Evolutionary conservation across 2,888 invertebrate species (phyloP), one percentile per base, ranked within the genome.

Genomic region (Leptinotarsa juncta): DNA sequence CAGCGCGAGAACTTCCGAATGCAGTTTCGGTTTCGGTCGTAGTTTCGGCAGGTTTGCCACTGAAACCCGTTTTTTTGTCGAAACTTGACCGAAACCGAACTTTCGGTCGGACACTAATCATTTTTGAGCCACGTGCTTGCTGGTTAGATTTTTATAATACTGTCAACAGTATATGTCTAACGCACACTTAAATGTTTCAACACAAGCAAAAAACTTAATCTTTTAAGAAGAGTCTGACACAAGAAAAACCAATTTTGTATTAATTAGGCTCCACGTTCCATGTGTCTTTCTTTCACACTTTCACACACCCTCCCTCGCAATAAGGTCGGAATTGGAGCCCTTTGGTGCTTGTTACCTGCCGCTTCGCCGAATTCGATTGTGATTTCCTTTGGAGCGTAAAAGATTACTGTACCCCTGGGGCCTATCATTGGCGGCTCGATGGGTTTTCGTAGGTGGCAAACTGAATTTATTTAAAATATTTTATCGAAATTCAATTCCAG

Each of bases 381-480:
- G 42, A 57, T 62, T 62, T 42, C 62, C 62, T 62, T 62, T 18
- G 42, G 62, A 42, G 42, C 62, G 42, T 62, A 42, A 62, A 62
- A 26, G 26, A 62, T 42, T 7, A 42, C 23, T 57, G 15, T 62
- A 12, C 32, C 42, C n/a, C 62, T 62, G 32, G n/a, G 62, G 42
- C n/a, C 16, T n/a, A 7, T n/a, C 62, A 62, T 26, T 62, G 62
- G 62, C 42, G 32, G 3, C 57, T 23, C 15, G 23, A 57, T 57
- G 16, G 12, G 57, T 57, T 57, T 57, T 23, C 23, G 18, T 18
- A 18, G 5, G 53, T n/a, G 18, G 18, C 53, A 7, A 53, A 42
- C 3, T 42, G 42, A 42, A 42, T 42, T 42, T 42, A 42, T 42
- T 2, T 42, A 42, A 42, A 42, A 42, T 42, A 42, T 42, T 3